phyloP scores from a whole-genome alignment of 64 coral and sea anemone genomes.

The Catalaphyllia jardinei region DNA sequence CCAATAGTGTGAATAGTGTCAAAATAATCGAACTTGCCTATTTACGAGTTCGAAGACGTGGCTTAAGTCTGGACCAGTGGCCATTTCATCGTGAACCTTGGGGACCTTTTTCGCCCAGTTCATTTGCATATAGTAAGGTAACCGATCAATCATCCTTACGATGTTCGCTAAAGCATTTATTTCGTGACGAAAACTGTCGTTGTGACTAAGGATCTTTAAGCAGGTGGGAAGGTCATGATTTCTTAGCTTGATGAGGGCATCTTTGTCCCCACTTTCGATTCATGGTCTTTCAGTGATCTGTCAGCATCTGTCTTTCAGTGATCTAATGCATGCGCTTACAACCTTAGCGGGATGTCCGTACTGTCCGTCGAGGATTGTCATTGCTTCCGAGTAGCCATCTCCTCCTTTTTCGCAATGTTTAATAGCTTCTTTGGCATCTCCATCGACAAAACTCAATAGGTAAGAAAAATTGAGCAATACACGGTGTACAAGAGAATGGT shows the following conservation, averaged over 20 bases:
- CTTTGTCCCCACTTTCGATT: constrained; percentile 2
- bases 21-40: too few species aligned
- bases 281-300: background rate
- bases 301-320: too few species aligned
- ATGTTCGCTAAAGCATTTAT: constrained; percentile 17
- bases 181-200: background rate
- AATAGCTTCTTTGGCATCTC: too few species aligned
- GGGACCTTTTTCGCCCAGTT: constrained; percentile 39
- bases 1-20: too few species aligned
- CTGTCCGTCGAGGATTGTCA: background rate
- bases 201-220: background rate
- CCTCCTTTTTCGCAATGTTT: too few species aligned
- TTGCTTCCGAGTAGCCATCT: too few species aligned
- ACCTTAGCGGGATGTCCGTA: constrained; percentile 43
- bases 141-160: background rate
- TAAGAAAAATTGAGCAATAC: too few species aligned
- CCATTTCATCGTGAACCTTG: background rate
- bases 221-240: constrained; percentile 1
- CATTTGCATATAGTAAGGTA: constrained; percentile 20
- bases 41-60: background rate
- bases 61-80: background rate
- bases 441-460: too few species aligned
- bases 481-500: too few species aligned
- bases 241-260: background rate
- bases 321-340: constrained; percentile 3